Evolutionary conservation across 2,888 invertebrate genomes (phyloP).

Genomic region (Lasioglossum vierecki): DNA sequence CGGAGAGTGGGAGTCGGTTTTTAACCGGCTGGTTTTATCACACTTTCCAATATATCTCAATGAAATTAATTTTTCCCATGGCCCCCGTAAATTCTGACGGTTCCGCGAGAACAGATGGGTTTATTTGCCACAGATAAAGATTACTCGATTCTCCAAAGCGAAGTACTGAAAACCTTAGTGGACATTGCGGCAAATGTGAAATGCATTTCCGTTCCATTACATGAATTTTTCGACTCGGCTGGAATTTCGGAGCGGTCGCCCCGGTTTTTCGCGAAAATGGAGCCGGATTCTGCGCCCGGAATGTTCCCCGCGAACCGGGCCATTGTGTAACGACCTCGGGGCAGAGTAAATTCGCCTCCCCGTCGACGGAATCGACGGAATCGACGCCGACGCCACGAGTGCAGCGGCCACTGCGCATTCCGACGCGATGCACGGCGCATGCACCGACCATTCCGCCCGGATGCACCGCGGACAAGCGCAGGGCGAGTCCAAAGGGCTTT

Average conservation of each 20-base stretch:
- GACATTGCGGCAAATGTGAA: background rate
- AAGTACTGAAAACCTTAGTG: background rate
- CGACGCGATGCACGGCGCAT: constrained; percentile 45
- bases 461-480: background rate
- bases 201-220: background rate
- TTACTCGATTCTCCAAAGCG: background rate
- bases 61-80: constrained; percentile 53
- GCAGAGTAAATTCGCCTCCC: constrained; percentile 46
- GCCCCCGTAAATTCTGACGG: constrained; percentile 39
- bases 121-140: background rate
- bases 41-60: constrained; percentile 51
- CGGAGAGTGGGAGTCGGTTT: constrained; percentile 25
- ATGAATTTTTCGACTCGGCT: constrained; percentile 15
- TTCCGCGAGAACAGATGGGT: background rate
- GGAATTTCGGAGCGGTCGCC: constrained; percentile 54
- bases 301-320: constrained; percentile 31
- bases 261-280: constrained; percentile 37
- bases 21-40: constrained; percentile 54
- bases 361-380: background rate
- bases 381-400: constrained; percentile 20
- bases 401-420: constrained; percentile 55
- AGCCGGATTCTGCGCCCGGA: constrained; percentile 41
- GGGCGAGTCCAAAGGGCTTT: constrained; percentile 10
- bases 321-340: background rate
- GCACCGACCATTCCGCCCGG: constrained; percentile 46